Evolutionary conservation across 1,140 invertebrate genomes (phyloP), one percentile per base, ranked within the genome.

Genomic region (Brachionus sp.): DNA sequence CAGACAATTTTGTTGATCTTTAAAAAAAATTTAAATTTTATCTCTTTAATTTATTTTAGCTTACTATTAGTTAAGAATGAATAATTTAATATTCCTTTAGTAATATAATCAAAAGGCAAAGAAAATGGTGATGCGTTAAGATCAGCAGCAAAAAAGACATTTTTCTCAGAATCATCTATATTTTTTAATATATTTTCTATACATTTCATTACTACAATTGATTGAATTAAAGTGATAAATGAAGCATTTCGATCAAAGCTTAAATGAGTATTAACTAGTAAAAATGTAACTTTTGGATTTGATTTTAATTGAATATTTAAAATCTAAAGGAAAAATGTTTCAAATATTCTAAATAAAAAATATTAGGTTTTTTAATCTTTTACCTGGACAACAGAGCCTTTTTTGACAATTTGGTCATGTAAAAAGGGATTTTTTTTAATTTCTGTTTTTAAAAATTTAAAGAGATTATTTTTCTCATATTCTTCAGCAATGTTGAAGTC

Each of bases 251-350:
- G 13, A 37, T 83, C 46, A 83, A 13, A 70, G 37, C 35, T 44
- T 35, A 83, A 62, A 57, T 83, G 82, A 6, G 82, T 46, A 39
- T 83, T 83, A 0, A 29, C 19, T 6, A 83, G 5, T 6, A 83
- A 37, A 57, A 50, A 83, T 50, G 35, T 13, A 23, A 44, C 7
- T 5, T 35, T 25, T 16, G 10, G 7, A 16, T 62, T 33, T n/a
- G 44, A 44, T 13, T 53, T 37, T 16, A 19, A 62, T 46, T 78
- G 42, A 9, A 78, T 29, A 13, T 50, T 23, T n/a, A 78, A 13
- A 35, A 78, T 25, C 73, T 77, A 35, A 37, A 68, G 13, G 5
- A n/a, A 35, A 37, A 12, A 5, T 75, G 12, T 9, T 3, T 37
- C 3, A 75, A 35, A 9, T 12, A 46, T 33, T 23, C 4, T 3